phyloP scores from a whole-genome alignment of 1,140 invertebrate species.

The Meloidogyne floridensis region DNA sequence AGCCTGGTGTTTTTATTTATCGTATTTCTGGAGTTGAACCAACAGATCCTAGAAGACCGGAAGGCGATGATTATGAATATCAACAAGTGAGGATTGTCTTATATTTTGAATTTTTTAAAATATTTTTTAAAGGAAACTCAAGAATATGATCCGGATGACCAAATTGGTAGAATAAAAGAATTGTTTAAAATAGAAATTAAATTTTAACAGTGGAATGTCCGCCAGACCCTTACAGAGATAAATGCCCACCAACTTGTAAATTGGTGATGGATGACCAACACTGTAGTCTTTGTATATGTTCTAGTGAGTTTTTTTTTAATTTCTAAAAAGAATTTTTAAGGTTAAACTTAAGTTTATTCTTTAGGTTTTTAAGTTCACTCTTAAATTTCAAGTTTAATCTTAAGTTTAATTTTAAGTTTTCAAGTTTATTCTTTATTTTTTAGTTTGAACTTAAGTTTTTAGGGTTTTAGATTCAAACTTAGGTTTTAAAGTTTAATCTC shows the following conservation, averaged over 20 bases:
- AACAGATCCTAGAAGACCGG: constrained; percentile 35
- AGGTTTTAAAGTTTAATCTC: neutral
- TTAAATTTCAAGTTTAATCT: neutral
- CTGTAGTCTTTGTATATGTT: constrained; percentile 43
- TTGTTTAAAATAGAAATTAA: neutral
- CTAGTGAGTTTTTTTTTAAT: constrained; percentile 23
- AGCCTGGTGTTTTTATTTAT: constrained; percentile 41
- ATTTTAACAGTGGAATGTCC: constrained; percentile 35
- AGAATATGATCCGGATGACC: constrained; percentile 41
- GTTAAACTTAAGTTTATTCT: neutral
- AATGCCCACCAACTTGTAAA: constrained; percentile 42
- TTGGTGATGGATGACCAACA: constrained; percentile 38
- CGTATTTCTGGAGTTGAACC: constrained; percentile 43
- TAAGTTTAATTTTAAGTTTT: neutral
- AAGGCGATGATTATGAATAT: constrained; percentile 38
- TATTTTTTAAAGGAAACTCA: constrained; percentile 35
- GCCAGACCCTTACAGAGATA: constrained; percentile 36
- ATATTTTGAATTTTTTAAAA: neutral
- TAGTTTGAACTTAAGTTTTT: neutral
- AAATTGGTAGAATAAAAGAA: constrained; percentile 13
- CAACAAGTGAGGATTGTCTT: neutral
- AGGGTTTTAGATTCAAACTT: neutral
- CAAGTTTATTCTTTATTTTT: no score
- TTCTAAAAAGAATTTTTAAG: no score
- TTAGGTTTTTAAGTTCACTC: neutral